Evolutionary conservation across 1,140 invertebrate species (phyloP), one percentile per base, ranked within the genome.

Genomic region (Caenorhabditis briggsae): DNA sequence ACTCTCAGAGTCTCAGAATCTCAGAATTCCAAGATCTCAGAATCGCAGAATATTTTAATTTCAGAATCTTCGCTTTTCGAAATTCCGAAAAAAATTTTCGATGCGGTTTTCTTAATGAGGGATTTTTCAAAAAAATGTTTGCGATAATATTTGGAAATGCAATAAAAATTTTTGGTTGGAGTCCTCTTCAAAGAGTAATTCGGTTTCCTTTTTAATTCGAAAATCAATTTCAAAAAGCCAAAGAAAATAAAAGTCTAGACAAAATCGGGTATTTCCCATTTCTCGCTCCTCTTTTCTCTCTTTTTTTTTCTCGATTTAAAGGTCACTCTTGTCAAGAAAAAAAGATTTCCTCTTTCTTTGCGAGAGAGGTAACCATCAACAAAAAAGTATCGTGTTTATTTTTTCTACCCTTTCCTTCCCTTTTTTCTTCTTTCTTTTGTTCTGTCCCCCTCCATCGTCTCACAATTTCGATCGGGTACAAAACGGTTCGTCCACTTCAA

Each of bases 401-500:
- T 78, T 78, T 50, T 78, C 46, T 20, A 25, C 46, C 16, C 46
- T 50, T 53, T 50, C n/a, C 11, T 23, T 78, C 18, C 70, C 20
- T 53, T 64, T 33, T 33, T 64, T 64, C 25, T 33, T n/a, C n/a
- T 33, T 48, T 43, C 70, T 78, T 43, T 78, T 50, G 43, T 78
- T 78, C 70, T 20, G 20, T 5, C 16, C 20, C 50, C 50, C 25
- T 78, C 46, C 70, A 20, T 78, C 70, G 70, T 78, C 70, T 78
- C 70, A 78, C 70, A 50, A 25, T 78, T 50, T 50, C 70, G 46
- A 78, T 78, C n/a, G 61, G 33, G 11, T 33, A 25, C 8, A 48
- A 50, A 50, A 78, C 70, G 70, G 70, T 50, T 78, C 53, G 70
- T 50, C 70, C 70, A 78, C 70, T 78, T 78, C 70, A 78, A 78